Conservation (phyloP, 2,888 invertebrate genomes). For the Eupithecia centaureata region DNA sequence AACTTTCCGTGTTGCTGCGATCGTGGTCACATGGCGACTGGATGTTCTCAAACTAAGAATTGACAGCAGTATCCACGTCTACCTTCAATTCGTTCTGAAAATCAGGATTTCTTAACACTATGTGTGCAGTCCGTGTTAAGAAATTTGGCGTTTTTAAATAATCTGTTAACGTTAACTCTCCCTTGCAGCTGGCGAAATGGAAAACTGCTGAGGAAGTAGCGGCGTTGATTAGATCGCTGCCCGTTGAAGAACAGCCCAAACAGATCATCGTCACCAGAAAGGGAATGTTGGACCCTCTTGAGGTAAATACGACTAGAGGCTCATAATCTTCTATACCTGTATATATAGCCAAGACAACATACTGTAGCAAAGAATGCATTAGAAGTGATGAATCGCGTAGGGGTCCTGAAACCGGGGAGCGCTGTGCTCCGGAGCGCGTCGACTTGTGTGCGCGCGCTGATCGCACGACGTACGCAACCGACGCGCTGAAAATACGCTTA, state of each 20-base stretch:
- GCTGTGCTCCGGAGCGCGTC: slow-evolving; percentile 72
- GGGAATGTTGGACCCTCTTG: slow-evolving; percentile 99
- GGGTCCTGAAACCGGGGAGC: slow-evolving; percentile 80
- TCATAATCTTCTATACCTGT: too few species aligned
- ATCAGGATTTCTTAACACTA: too few species aligned
- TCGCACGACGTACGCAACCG: slow-evolving; percentile 18
- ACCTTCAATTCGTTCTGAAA: too few species aligned
- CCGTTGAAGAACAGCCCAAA: slow-evolving; percentile 99
- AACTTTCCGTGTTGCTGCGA: too few species aligned
- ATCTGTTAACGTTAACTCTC: slow-evolving; percentile 2
- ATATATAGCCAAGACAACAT: not conserved
- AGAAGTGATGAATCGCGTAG: slow-evolving; percentile 79
- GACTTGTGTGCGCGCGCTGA: slow-evolving; percentile 53
- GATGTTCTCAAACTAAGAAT: too few species aligned
- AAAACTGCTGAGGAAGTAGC: slow-evolving; percentile 99
- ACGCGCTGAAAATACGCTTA: slow-evolving; percentile 54
- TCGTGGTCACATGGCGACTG: too few species aligned
- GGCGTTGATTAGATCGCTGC: slow-evolving; percentile 98
- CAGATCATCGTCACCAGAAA: slow-evolving; percentile 99
- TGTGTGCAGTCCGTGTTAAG: too few species aligned
- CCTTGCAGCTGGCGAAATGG: slow-evolving; percentile 96
- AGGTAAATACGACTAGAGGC: slow-evolving; percentile 81
- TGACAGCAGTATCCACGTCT: too few species aligned
- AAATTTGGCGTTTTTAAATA: too few species aligned
- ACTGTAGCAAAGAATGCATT: slow-evolving; percentile 28